A percentile compares a stretch with the other conserved stretches of the same genome.
These are phyloP conservation scores for Bellardia bayeri DNA, from an alignment of 2,888 invertebrate species.

Conservation along the genomic window DNA sequence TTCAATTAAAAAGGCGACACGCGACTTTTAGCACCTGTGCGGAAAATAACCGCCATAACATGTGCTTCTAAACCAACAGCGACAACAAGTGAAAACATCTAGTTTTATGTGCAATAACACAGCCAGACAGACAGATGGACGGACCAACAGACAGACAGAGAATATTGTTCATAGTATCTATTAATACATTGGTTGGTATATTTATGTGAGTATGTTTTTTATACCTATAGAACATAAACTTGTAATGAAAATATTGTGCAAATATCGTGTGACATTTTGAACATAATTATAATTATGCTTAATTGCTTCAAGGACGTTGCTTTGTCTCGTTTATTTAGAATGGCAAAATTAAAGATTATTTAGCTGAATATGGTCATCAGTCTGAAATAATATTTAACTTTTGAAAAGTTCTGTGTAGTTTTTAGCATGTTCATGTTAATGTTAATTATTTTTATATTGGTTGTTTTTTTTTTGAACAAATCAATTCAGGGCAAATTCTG, in stretches of 20 bases:
- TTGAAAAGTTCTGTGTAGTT: no score
- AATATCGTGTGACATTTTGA: conserved; percentile 40
- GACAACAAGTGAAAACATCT: conserved; percentile 8
- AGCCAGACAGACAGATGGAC: not conserved
- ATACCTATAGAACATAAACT: not conserved
- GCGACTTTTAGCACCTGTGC: conserved; percentile 72
- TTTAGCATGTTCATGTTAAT: no score
- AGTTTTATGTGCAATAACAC: not conserved
- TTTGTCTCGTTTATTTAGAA: not conserved
- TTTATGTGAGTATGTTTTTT: not conserved
- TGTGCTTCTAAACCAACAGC: conserved; percentile 29
- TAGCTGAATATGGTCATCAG: not conserved
- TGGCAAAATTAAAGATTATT: not conserved
- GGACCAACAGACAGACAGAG: not conserved
- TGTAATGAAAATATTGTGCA: conserved; percentile 23
- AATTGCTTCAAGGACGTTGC: conserved; percentile 52
- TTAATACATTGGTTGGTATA: not conserved
- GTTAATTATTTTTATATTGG: no score
- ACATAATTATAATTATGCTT: conserved; percentile 24
- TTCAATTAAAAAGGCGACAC: conserved; percentile 71
- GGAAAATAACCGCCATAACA: conserved; percentile 52
- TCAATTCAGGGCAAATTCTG: no score
- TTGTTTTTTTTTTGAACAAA: no score
- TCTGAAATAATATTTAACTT: not conserved
- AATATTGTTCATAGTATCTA: conserved; percentile 8